Conservation (phyloP, 2,888 invertebrate genomes). For the Nephrotoma guestfalica region DNA sequence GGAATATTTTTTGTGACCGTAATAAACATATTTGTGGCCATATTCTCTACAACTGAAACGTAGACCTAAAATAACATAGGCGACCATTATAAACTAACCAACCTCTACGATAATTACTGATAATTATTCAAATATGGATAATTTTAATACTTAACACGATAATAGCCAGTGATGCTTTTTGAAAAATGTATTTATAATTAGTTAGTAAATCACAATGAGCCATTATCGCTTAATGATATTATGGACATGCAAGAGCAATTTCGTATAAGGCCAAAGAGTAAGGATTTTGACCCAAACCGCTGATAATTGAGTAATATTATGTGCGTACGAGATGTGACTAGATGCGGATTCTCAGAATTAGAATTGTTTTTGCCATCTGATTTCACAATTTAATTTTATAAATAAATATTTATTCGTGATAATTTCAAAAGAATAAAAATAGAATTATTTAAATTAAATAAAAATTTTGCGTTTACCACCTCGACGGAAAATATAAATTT, state of each 20-base stretch:
- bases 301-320: no score
- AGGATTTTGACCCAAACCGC: no score
- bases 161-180: background rate
- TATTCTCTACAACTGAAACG: background rate
- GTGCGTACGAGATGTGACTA: no score
- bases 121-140: background rate
- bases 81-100: background rate
- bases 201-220: background rate
- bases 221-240: background rate
- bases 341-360: no score
- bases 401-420: no score
- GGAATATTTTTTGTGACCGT: background rate
- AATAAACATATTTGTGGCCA: background rate
- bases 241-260: background rate
- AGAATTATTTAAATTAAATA: no score
- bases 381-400: no score
- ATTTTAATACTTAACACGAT: background rate
- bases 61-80: background rate
- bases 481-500: no score
- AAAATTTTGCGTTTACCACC: no score
- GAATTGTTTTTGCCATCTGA: no score
- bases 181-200: background rate
- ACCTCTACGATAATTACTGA: background rate
- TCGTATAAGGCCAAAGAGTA: background rate
- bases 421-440: no score